Conservation (phyloP, 2,888 invertebrate genomes). For the Koerneria pararmatus region DNA sequence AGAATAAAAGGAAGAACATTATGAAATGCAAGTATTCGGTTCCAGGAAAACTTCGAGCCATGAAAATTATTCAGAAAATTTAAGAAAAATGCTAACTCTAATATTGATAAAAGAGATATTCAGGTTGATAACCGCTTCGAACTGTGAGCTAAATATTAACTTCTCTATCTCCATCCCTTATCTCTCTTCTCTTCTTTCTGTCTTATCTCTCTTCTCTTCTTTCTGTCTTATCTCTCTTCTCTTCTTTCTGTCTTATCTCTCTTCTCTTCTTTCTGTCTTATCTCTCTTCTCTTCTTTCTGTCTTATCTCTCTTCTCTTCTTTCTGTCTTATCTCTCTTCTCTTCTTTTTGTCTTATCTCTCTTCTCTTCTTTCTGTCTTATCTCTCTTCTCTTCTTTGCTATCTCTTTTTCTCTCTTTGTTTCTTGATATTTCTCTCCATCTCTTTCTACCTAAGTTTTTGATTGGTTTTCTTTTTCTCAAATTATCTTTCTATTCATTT, state of each 20-base stretch:
- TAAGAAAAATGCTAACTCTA: no score
- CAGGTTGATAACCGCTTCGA: no score
- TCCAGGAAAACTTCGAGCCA: no score
- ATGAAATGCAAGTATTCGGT: no score
- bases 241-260: neutral
- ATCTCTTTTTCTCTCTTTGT: conserved; percentile 3
- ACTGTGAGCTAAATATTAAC: no score
- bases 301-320: neutral
- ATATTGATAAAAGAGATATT: no score
- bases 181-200: no score
- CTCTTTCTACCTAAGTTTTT: neutral
- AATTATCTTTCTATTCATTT: conserved; percentile 5
- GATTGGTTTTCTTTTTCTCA: neutral
- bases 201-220: neutral
- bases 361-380: neutral
- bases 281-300: neutral
- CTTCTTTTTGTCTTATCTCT: neutral
- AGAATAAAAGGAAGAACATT: no score
- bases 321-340: neutral
- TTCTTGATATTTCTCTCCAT: conserved; percentile 5
- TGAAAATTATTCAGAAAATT: no score
- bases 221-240: conserved; percentile 9
- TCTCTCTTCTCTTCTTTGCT: neutral
- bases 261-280: conserved; percentile 7
- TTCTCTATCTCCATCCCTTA: conserved; percentile 1